Evolutionary conservation across 1,140 invertebrate genomes (phyloP).

Genomic region (Megathymus violae): DNA sequence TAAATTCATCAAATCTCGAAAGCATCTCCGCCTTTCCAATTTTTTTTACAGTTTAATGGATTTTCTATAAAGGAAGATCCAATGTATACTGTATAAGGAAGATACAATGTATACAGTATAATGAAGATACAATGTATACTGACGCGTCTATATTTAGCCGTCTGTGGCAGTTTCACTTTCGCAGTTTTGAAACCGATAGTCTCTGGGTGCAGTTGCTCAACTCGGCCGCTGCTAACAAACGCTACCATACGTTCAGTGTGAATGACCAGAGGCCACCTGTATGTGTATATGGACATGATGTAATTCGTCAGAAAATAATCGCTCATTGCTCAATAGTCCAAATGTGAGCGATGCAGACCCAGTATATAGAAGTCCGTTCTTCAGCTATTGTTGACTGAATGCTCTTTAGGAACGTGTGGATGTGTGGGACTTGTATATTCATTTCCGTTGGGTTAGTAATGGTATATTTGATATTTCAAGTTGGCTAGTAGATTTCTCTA

Average conservation of each 20-base stretch:
- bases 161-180: conserved; percentile 4
- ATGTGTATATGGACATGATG: conserved; percentile 9
- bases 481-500: too few species aligned
- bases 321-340: conserved; percentile 5
- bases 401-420: not conserved
- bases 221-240: not conserved
- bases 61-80: conserved; percentile 21
- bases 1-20: conserved; percentile 12
- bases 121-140: conserved; percentile 18
- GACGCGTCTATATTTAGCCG: conserved; percentile 6
- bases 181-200: conserved; percentile 3
- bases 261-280: not conserved
- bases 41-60: conserved; percentile 19
- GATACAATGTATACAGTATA: conserved; percentile 30
- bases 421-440: not conserved
- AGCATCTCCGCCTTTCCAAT: conserved; percentile 7
- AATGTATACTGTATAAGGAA: too few species aligned
- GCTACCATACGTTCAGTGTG: not conserved
- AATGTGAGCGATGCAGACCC: not conserved
- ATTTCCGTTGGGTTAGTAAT: not conserved
- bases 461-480: not conserved
- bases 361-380: not conserved
- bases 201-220: conserved; percentile 1
- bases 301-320: not conserved
- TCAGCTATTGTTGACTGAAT: conserved; percentile 11